Evolutionary conservation across 2,113 vertebrate species (phyloP), one percentile per base, ranked within the genome.

Genomic region (Rhynchopsitta pachyrhyncha): DNA sequence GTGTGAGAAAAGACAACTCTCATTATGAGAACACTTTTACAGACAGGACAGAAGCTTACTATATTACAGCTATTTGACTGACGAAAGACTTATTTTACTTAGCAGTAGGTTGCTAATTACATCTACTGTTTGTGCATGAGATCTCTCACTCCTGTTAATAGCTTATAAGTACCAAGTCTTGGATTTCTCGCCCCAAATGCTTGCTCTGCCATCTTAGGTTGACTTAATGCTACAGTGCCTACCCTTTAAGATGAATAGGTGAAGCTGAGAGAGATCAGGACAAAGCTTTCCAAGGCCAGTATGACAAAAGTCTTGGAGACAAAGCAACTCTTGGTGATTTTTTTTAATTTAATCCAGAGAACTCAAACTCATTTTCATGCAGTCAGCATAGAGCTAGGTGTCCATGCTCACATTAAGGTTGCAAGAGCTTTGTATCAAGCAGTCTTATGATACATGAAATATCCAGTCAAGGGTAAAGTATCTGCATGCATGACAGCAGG

Each of bases 171-270:
- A 50, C 59, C 46, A 46, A 25, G 19, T 18, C 29, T 46, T 62
- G 46, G 37, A 49, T 42, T 39, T 22, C 31, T 59, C 53, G 27
- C 27, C 46, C 67, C 73, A 90, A 73, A 63, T 78, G 52, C 69
- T 82, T 79, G 17, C 60, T 82, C 86, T 50, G 31, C 87, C 68
- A 86, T 76, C 60, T 60, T 92, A 98, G 99, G 95, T 93, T n/a
- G 98, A 83, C 98, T 99, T 78, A 98, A 98, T 63, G 39, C 84
- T 29, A 98, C 98, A 12, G 97, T 98, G 98, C 91, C 96, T 57
- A 98, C 98, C 31, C 95, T 99, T 68, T 97, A 18, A 93, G 98
- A 98, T 84, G 98, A 99, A 77, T 98, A 98, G 92, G 74, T 86
- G 10, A 97, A 98, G 88, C 94, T 99, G 46, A 98, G 95, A 92